Percentiles rank a stretch among this genome's conserved stretches.
These are phyloP conservation scores for Amiota communis DNA, from an alignment of 2,888 invertebrate species.

Conservation along the genomic window DNA sequence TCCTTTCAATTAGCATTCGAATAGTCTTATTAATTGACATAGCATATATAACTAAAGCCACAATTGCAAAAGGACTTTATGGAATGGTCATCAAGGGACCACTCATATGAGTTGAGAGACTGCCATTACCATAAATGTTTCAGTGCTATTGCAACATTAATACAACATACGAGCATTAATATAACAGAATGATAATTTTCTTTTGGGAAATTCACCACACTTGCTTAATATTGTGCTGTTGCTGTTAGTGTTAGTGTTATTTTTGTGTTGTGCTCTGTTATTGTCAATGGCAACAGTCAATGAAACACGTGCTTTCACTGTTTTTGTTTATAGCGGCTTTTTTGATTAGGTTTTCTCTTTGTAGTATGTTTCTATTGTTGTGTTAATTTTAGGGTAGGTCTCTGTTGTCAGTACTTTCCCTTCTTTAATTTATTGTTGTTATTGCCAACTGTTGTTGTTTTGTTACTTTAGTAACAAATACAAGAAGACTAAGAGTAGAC, in stretches of 20 bases:
- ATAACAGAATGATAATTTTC: too few relatives aligned
- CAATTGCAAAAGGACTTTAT: too few relatives aligned
- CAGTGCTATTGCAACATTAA: too few relatives aligned
- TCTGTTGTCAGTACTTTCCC: not conserved
- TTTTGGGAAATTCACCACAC: slow-evolving; percentile 19
- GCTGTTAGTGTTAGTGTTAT: not conserved
- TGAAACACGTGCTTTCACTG: not conserved
- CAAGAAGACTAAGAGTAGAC: not conserved
- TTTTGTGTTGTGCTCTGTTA: slow-evolving; percentile 21
- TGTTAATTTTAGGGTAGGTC: not conserved
- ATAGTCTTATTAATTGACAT: too few relatives aligned
- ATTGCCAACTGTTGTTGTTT: slow-evolving; percentile 21
- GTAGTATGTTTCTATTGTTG: too few relatives aligned
- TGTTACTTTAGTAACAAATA: slow-evolving; percentile 27
- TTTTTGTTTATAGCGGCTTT: slow-evolving; percentile 23
- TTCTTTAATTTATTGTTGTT: slow-evolving; percentile 6
- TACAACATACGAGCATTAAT: too few relatives aligned
- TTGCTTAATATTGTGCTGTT: slow-evolving; percentile 4
- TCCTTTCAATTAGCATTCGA: too few relatives aligned
- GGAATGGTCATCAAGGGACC: too few relatives aligned
- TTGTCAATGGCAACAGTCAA: slow-evolving; percentile 13
- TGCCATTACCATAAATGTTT: too few relatives aligned
- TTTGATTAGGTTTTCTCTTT: not conserved
- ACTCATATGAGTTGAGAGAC: too few relatives aligned
- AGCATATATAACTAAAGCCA: too few relatives aligned